Percentiles rank a stretch among this genome's conserved stretches.
phyloP scores from a whole-genome alignment of 2,888 invertebrate species.

The Buathra laborator region DNA sequence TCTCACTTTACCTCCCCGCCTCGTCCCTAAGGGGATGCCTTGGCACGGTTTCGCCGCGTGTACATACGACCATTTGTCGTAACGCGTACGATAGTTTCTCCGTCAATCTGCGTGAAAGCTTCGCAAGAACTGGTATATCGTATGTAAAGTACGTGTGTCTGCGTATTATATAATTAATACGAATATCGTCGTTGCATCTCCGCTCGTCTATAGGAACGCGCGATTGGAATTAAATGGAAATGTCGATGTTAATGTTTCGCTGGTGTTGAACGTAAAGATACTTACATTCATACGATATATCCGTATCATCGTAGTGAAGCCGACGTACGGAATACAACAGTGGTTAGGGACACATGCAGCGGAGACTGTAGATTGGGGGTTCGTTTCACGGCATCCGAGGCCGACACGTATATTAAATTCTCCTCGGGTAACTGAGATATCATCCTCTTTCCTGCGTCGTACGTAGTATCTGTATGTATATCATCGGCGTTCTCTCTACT shows the following conservation, averaged over 20 bases:
- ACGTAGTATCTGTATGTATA: neutral
- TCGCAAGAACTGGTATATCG: conserved; percentile 2
- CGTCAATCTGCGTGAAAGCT: conserved; percentile 8
- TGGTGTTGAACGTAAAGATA: conserved; percentile 5
- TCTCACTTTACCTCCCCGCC: conserved; percentile 2
- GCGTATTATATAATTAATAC: neutral
- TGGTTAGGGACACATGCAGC: neutral
- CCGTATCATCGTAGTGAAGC: neutral
- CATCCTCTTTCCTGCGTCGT: conserved; percentile 47
- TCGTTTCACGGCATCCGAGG: neutral
- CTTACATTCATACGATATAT: neutral
- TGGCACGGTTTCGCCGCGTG: conserved; percentile 25
- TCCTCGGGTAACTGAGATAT: conserved; percentile 28
- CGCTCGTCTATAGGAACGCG: neutral
- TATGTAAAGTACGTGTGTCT: neutral
- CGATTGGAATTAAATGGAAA: conserved; percentile 16
- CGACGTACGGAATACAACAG: neutral
- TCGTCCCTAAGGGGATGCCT: neutral
- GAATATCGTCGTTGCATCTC: conserved; percentile 9
- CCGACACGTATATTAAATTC: conserved; percentile 27
- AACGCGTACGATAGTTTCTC: neutral
- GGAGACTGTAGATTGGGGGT: neutral
- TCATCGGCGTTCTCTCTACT: conserved; percentile 33
- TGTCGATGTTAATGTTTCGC: conserved; percentile 1
- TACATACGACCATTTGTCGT: neutral